Base-by-base conservation (phyloP, 2,113 vertebrate genomes). In the Terrapene triunguis region DNA sequence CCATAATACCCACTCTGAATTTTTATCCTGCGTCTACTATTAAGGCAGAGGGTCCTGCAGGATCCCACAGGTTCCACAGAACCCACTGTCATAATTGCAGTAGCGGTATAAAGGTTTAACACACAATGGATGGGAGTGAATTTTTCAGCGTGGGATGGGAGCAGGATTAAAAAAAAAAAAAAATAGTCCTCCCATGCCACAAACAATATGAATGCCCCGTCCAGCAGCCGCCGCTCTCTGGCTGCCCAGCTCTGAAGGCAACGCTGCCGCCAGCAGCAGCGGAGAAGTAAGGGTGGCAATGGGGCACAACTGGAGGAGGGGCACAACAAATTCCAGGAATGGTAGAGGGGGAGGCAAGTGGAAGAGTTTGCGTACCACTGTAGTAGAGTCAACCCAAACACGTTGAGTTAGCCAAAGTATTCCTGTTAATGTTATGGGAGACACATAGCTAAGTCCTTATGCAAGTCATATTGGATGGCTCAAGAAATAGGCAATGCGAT, bases 401-500 rank as follows among this genome's bases (percentile, higher is more conserved):
- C 16, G 25, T 47, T 27, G 25, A 78, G 12, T 47, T 47, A 78
- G 74, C 24, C 38, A 44, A 74, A 76, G 11, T 13, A 76, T 42
- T 38, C 10, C 10, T 24, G 38, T 76, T 44, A 76, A 44, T 76
- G 32, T 35, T 69, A 69, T n/a, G 11, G 22, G 13, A 27, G 72
- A 42, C 72, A 44, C 72, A 44, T 44, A 11, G 22, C 42, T 24
- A 17, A 42, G 24, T 44, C 50, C 87, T 59, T 1, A 10, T 12
- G 0, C 38, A 11, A 85, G 65, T 2, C 8, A 29, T 2, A 38
- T 42, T 2, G 3, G 47, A 10, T 44, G 14, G 4, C 4, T 82
- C 8, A 44, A 8, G 19, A 80, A 82, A 65, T 59, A 69, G 11
- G 17, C 35, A 74, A 74, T 42, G 21, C 1, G 38, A 17, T 29